phyloP scores from a whole-genome alignment of 2,888 invertebrate genomes.

The Drosophila austrosaltans region DNA sequence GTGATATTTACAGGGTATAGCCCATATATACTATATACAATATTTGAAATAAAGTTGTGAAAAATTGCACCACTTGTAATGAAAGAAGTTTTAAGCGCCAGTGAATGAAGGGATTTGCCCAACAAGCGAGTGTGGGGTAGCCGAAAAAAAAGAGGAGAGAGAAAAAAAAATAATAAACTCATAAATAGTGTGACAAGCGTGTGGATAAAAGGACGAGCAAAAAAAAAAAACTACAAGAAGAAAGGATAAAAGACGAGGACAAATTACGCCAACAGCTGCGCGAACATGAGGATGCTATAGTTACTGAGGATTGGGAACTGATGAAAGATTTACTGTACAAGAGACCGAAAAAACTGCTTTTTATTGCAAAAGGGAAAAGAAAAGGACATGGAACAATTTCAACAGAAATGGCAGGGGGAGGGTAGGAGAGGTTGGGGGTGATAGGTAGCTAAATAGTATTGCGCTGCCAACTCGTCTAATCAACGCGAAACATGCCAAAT shows the following conservation, averaged over 20 bases:
- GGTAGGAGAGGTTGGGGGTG: not conserved
- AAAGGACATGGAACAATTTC: not conserved
- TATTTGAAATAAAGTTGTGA: slow-evolving; percentile 50
- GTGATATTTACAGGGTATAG: not conserved
- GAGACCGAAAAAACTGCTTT: not conserved
- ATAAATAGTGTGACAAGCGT: slow-evolving; percentile 74
- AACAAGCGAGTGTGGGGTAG: slow-evolving; percentile 13
- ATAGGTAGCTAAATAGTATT: not conserved
- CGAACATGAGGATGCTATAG: slow-evolving; percentile 12
- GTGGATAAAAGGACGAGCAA: not conserved
- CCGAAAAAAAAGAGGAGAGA: slow-evolving; percentile 62
- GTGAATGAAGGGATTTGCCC: slow-evolving; percentile 42
- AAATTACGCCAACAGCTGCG: slow-evolving; percentile 64
- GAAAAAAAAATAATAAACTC: slow-evolving; percentile 76
- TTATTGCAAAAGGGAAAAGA: not conserved
- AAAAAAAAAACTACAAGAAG: slow-evolving; percentile 1
- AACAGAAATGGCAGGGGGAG: not conserved
- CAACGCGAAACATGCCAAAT: slow-evolving; percentile 19
- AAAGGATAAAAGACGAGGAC: slow-evolving; percentile 37
- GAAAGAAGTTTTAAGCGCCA: slow-evolving; percentile 74
- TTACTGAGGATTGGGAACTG: slow-evolving; percentile 25
- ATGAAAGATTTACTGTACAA: slow-evolving; percentile 58
- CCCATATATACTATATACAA: not conserved
- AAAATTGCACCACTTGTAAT: slow-evolving; percentile 75
- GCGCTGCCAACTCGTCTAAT: slow-evolving; percentile 9